Conservation (phyloP, 2,888 invertebrate species). For the Patella ulyssiponensis region DNA sequence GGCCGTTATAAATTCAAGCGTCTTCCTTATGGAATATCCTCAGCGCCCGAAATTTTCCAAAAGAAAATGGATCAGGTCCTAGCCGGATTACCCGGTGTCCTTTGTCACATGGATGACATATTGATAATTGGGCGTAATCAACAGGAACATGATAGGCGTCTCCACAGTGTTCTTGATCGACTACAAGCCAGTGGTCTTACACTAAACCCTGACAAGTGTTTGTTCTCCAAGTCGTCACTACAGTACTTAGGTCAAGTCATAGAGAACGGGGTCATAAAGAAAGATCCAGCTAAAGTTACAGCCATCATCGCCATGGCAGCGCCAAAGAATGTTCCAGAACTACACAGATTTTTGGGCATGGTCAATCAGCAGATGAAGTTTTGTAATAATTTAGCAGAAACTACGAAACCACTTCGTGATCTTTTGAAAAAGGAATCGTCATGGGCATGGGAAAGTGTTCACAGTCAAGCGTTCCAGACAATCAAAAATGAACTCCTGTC, state of each 20-base stretch:
- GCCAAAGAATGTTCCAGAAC: too few species aligned
- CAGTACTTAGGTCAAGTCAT: constrained; percentile 39
- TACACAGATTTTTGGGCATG: too few species aligned
- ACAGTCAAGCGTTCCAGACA: background rate
- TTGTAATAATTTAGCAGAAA: background rate
- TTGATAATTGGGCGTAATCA: constrained; percentile 24
- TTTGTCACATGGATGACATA: constrained; percentile 42
- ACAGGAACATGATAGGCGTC: constrained; percentile 26
- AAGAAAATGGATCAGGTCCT: constrained; percentile 61
- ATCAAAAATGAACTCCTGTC: background rate
- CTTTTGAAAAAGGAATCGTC: background rate
- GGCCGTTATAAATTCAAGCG: constrained; percentile 39
- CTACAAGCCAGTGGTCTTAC: constrained; percentile 26
- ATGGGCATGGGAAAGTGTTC: background rate
- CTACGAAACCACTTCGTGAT: background rate
- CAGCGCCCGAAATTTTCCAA: constrained; percentile 72
- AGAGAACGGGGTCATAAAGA: constrained; percentile 17
- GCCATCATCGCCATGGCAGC: too few species aligned
- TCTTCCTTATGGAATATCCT: constrained; percentile 50
- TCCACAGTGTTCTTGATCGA: constrained; percentile 8
- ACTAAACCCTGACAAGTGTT: constrained; percentile 35
- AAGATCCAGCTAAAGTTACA: constrained; percentile 17
- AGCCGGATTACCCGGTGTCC: constrained; percentile 27
- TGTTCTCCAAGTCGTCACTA: constrained; percentile 22
- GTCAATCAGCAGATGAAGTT: too few species aligned